Conservation (phyloP, 2,113 vertebrate genomes). For the Chaetops frenatus region DNA sequence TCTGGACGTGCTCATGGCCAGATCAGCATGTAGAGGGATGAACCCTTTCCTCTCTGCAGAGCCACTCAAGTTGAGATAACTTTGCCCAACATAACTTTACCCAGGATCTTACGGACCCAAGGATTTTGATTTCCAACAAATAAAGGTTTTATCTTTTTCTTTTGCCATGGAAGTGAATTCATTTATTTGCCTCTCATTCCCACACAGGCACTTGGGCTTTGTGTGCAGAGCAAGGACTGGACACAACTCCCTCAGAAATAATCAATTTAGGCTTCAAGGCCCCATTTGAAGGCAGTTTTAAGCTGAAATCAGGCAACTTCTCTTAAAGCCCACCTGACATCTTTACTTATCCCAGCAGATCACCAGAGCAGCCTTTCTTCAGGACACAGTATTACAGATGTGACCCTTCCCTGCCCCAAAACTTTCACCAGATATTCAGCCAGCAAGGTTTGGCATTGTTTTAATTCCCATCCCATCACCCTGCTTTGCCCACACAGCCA, state of each 20-base stretch:
- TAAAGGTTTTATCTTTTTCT: background rate
- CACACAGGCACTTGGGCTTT: fast-evolving
- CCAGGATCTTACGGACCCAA: background rate
- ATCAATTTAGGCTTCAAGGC: background rate
- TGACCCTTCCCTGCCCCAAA: background rate
- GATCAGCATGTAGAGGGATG: background rate
- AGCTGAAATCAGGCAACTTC: background rate
- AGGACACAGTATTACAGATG: fast-evolving
- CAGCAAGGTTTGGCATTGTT: background rate
- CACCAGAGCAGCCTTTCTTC: background rate
- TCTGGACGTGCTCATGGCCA: fast-evolving
- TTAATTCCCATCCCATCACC: background rate
- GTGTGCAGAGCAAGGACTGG: background rate
- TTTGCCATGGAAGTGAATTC: background rate
- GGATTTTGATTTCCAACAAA: background rate
- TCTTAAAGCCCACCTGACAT: background rate
- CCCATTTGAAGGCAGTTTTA: background rate
- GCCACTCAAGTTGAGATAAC: background rate
- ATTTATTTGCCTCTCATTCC: background rate
- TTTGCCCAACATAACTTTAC: background rate
- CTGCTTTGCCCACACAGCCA: fast-evolving
- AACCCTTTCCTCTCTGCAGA: background rate
- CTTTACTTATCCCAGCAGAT: background rate
- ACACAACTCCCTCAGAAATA: fast-evolving
- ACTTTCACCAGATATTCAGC: background rate